Conservation (phyloP, 2,888 invertebrate genomes). For the Glaucopsyche alexis region DNA sequence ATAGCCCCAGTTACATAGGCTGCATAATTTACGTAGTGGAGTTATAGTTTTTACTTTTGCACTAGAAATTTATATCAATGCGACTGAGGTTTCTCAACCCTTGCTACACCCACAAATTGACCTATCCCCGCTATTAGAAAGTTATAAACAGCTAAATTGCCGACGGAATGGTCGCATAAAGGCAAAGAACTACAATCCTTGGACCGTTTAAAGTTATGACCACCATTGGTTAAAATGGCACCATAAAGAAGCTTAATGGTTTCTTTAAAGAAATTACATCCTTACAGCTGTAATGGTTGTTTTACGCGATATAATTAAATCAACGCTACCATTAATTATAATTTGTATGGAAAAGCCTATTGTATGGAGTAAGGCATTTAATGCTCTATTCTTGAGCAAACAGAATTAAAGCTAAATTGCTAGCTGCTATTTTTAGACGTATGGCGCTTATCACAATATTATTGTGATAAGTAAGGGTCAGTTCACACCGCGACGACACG, state of each 20-base stretch:
- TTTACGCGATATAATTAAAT: conserved; percentile 34
- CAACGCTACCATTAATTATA: conserved; percentile 3
- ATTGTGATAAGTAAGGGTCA: no score
- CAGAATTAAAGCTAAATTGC: background rate
- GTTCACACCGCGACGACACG: no score
- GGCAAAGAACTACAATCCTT: conserved; percentile 18
- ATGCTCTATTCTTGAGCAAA: background rate
- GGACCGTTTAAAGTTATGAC: conserved; percentile 51
- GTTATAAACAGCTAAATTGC: conserved; percentile 15
- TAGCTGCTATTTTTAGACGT: background rate
- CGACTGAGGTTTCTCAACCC: background rate
- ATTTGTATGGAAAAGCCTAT: background rate
- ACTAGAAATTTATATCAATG: no score
- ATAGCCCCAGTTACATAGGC: no score
- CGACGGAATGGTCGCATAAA: background rate
- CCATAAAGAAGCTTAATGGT: conserved; percentile 48
- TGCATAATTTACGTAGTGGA: no score
- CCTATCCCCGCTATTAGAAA: background rate
- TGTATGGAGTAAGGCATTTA: background rate
- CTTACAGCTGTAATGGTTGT: conserved; percentile 42
- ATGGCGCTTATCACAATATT: no score
- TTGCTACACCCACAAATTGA: background rate
- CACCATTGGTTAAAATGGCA: conserved; percentile 52
- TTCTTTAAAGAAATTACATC: conserved; percentile 49
- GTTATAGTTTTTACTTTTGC: no score